Evolutionary conservation across 1,140 invertebrate species (phyloP).

Genomic region (Drosophila asahinai): DNA sequence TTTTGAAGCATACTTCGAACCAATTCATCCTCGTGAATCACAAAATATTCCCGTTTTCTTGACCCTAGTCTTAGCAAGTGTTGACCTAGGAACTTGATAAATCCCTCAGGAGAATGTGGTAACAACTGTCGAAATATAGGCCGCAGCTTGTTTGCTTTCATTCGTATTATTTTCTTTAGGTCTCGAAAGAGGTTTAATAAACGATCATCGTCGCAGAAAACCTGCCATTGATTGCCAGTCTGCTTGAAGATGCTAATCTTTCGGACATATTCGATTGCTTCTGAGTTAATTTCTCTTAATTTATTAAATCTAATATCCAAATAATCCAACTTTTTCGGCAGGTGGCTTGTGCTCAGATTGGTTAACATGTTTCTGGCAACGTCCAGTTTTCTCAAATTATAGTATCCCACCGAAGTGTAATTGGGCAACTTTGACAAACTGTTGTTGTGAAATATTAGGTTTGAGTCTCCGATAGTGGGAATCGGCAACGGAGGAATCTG

Average conservation of each 20-base stretch:
- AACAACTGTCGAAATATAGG: constrained; percentile 1
- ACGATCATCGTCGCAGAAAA: constrained; percentile 4
- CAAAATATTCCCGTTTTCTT: background rate
- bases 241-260: constrained; percentile 4
- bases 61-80: constrained; percentile 10
- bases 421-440: background rate
- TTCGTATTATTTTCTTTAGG: background rate
- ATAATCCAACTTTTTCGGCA: constrained; percentile 5
- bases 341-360: background rate
- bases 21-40: constrained; percentile 7
- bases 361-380: constrained; percentile 9
- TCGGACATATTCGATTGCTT: background rate
- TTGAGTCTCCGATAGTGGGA: background rate
- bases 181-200: background rate
- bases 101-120: background rate
- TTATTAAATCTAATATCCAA: constrained; percentile 20
- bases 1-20: background rate
- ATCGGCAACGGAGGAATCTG: constrained; percentile 15
- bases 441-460: background rate
- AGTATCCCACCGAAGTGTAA: constrained; percentile 3
- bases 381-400: constrained; percentile 1
- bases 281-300: background rate
- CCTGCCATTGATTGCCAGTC: constrained; percentile 16
- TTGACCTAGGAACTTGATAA: constrained; percentile 13
- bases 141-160: background rate